Evolutionary conservation across 2,888 invertebrate species (phyloP).

Genomic region (Dastarcus helophoroides): DNA sequence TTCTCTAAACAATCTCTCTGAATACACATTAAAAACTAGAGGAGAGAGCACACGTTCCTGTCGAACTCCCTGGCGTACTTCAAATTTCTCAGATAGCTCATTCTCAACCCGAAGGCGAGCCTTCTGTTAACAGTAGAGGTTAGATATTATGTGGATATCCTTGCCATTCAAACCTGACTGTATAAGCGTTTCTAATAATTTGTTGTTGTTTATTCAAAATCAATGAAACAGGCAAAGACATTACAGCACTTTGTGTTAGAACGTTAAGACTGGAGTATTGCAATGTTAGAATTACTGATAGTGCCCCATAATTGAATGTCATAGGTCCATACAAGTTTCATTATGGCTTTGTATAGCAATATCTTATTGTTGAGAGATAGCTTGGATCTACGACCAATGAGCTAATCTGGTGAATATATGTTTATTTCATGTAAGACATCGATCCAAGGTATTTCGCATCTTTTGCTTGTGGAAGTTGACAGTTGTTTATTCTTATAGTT

Average conservation of each 20-base stretch:
- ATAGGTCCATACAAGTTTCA: no score
- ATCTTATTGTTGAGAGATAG: no score
- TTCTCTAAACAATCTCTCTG: neutral
- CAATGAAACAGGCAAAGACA: slow-evolving; percentile 5
- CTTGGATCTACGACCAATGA: no score
- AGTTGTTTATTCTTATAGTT: no score
- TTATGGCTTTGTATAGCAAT: no score
- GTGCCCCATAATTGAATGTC: no score
- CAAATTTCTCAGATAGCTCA: slow-evolving; percentile 3
- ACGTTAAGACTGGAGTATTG: slow-evolving; percentile 2
- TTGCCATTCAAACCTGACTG: slow-evolving; percentile 4
- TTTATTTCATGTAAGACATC: no score
- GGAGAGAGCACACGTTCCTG: neutral
- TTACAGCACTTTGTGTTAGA: slow-evolving; percentile 3
- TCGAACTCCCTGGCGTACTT: slow-evolving; percentile 1
- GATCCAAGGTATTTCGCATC: no score
- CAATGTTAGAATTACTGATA: no score
- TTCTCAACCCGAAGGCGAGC: slow-evolving; percentile 2
- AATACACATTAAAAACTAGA: neutral
- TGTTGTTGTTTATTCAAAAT: slow-evolving; percentile 3
- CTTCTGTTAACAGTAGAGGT: slow-evolving; percentile 5
- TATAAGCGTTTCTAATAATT: slow-evolving; percentile 1
- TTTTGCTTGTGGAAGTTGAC: no score
- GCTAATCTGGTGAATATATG: no score
- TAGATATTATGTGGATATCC: slow-evolving; percentile 1